Evolutionary conservation across 2,113 vertebrate species (phyloP), one percentile per base, ranked within the genome.

Genomic region (Balaenoptera acutorostrata): DNA sequence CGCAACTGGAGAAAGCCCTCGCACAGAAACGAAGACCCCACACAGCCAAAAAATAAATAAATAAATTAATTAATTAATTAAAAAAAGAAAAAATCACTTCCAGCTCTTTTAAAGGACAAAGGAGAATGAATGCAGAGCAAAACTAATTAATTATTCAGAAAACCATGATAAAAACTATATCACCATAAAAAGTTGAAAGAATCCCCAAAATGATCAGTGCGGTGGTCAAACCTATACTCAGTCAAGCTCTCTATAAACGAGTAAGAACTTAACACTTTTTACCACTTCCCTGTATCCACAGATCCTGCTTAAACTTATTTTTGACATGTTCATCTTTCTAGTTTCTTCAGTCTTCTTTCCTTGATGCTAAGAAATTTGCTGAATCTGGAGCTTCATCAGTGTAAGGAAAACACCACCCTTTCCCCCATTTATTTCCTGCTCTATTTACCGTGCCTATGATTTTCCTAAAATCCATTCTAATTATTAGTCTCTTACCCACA

Each of bases 31-130:
- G 39, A 39, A 39, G 39, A 39, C 39, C 39, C 39, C 39, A 39
- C 39, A 39, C 39, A 39, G 39, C 39, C 39, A 39, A 39, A 39
- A 39, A 39, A 39, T 39, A 4, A 39, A 39, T 39, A 36, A 36
- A 36, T 36, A 36, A 39, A 39, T 39, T 3, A 36, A 36, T 39
- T 39, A 39, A 39, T 39, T 39, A 39, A 39, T 39, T 39, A 39
- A 39, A 39, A 39, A 39, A 39, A 5, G 39, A 39, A 39, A 39
- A 87, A 72, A 84, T 93, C 46, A 96, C 86, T 82, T 77, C 39
- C n/a, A 80, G 63, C 39, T 93, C 15, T 95, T 69, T 36, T 95
- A n/a, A 88, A 93, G 36, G 52, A 90, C 31, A 90, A 94, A 46
- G n/a, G 33, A 93, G 21, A 91, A 93, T 68, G 33, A 85, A 74